A percentile compares a stretch with the other conserved stretches of the same genome.
phyloP scores from a whole-genome alignment of 2,113 vertebrate species.

The Thunnus thynnus region DNA sequence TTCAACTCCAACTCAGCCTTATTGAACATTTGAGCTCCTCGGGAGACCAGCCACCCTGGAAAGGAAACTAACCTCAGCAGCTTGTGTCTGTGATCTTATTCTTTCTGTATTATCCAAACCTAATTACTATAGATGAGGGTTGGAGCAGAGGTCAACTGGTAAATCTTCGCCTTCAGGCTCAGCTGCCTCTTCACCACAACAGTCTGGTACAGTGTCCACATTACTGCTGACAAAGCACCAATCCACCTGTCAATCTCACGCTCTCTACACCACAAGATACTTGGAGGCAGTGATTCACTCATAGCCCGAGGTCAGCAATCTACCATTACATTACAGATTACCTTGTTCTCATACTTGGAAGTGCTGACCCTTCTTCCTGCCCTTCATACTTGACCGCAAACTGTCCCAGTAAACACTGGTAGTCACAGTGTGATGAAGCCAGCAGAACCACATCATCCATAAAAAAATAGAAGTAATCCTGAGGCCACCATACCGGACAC shows the following conservation, averaged over 20 bases:
- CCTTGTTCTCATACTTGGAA: no score
- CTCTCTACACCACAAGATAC: background rate
- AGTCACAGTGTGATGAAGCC: background rate
- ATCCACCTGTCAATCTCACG: background rate
- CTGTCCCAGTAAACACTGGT: background rate
- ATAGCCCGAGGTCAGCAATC: background rate
- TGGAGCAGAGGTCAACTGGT: conserved; percentile 1
- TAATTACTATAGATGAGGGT: background rate
- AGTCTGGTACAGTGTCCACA: background rate
- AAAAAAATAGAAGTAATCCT: background rate
- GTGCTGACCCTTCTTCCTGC: no score
- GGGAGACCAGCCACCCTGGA: background rate
- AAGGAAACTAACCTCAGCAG: background rate
- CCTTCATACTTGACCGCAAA: background rate
- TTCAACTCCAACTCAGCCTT: background rate
- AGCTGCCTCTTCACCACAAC: background rate
- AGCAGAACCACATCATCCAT: no score
- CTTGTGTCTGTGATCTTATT: background rate
- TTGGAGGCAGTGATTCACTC: background rate
- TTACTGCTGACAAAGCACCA: background rate
- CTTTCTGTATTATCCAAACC: background rate
- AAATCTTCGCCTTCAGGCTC: background rate
- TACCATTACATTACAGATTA: background rate
- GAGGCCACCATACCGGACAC: background rate
- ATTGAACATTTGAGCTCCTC: no score